Conservation (phyloP, 2,888 invertebrate genomes). For the Eupithecia insigniata region DNA sequence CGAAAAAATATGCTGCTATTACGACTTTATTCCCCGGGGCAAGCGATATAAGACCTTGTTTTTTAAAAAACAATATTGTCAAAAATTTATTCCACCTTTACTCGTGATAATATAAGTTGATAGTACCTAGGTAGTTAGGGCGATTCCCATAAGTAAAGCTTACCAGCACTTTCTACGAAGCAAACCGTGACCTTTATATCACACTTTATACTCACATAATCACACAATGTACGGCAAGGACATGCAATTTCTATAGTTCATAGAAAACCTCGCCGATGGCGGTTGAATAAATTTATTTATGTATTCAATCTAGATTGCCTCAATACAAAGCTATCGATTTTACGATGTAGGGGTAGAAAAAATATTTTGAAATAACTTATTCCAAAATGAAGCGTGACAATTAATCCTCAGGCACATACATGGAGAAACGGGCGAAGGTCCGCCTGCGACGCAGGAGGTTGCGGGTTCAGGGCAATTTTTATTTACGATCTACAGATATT, state of each 20-base stretch:
- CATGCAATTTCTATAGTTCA: constrained; percentile 21
- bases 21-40: too few relatives aligned
- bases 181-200: constrained; percentile 17
- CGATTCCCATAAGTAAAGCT: constrained; percentile 1
- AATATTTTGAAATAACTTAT: background rate
- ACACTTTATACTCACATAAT: background rate
- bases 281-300: constrained; percentile 8
- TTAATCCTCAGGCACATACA: too few relatives aligned
- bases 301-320: constrained; percentile 15
- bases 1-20: too few relatives aligned
- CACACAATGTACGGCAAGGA: constrained; percentile 5
- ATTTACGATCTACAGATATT: too few relatives aligned
- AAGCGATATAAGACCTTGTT: too few relatives aligned
- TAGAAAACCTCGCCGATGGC: constrained; percentile 8
- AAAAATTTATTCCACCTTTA: too few relatives aligned
- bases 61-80: too few relatives aligned
- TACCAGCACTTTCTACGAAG: constrained; percentile 18
- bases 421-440: too few relatives aligned
- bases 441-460: too few relatives aligned
- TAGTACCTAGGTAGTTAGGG: background rate
- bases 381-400: background rate
- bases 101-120: too few relatives aligned
- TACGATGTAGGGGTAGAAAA: background rate
- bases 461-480: too few relatives aligned
- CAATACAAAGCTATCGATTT: constrained; percentile 12